Percentiles rank a stretch among this genome's conserved stretches.
Conservation (phyloP, 2,888 invertebrate genomes). For the Diarsia brunnea region DNA sequence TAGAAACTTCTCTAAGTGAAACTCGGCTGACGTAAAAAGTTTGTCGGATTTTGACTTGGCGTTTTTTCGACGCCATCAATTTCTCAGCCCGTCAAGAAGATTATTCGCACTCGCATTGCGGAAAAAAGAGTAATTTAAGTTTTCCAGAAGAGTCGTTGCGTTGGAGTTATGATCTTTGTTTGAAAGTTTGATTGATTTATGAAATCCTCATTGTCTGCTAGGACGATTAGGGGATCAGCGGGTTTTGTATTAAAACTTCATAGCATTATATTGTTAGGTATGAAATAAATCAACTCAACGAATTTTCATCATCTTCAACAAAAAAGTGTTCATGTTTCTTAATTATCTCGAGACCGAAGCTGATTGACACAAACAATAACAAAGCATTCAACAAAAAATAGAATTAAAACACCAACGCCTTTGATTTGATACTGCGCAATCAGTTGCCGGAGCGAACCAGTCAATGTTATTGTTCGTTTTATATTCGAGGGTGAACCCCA, state of each 20-base stretch:
- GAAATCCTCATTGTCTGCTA: constrained; percentile 80
- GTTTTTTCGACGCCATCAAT: constrained; percentile 89
- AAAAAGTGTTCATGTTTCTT: constrained; percentile 19
- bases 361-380: constrained; percentile 43
- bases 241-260: constrained; percentile 57
- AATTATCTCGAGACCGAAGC: constrained; percentile 34
- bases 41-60: constrained; percentile 84
- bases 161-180: constrained; percentile 89
- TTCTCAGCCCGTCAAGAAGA: constrained; percentile 90
- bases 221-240: constrained; percentile 74
- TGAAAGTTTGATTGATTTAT: constrained; percentile 90
- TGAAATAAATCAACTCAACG: constrained; percentile 14
- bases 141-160: constrained; percentile 87
- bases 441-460: constrained; percentile 59
- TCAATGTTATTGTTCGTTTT: constrained; percentile 66
- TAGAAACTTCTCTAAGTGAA: constrained; percentile 90
- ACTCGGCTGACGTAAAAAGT: constrained; percentile 90
- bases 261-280: constrained; percentile 31
- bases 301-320: constrained; percentile 20
- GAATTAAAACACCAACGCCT: constrained; percentile 62
- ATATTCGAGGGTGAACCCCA: constrained; percentile 67
- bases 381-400: constrained; percentile 45
- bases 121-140: constrained; percentile 91
- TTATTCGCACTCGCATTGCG: constrained; percentile 90
- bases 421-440: constrained; percentile 66